Percentiles rank a stretch among this genome's conserved stretches.
Evolutionary conservation across 2,113 vertebrate genomes (phyloP).

Genomic region (Channa argus): DNA sequence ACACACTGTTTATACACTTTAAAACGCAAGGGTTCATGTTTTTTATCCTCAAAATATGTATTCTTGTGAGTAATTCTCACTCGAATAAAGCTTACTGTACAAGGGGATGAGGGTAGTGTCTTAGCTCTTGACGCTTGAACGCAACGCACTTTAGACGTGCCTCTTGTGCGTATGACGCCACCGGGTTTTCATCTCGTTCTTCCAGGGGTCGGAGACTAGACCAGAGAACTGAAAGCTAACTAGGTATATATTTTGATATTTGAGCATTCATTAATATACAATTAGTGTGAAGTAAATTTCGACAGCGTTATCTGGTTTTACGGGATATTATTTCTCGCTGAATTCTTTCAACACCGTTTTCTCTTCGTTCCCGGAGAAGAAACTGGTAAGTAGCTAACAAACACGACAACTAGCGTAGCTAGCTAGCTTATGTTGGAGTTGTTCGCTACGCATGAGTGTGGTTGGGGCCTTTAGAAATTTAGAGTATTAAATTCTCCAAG

Average conservation of each 20-base stretch:
- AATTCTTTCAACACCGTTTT: not conserved
- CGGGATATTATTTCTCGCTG: not conserved
- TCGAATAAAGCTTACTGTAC: no score
- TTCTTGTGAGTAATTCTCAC: no score
- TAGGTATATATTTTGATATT: not conserved
- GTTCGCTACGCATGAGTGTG: conserved; percentile 16
- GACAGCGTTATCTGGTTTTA: not conserved
- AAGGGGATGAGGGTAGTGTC: no score
- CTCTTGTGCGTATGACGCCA: conserved; percentile 49
- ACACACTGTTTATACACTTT: no score
- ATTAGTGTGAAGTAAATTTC: not conserved
- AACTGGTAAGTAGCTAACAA: conserved; percentile 60
- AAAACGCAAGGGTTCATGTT: no score
- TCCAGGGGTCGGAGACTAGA: conserved; percentile 7
- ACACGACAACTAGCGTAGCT: conserved; percentile 21
- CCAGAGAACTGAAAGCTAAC: conserved; percentile 35
- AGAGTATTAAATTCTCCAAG: no score
- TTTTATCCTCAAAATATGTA: no score
- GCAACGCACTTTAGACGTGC: not conserved
- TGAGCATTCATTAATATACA: not conserved
- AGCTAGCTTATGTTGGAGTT: conserved; percentile 7
- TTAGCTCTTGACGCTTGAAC: not conserved
- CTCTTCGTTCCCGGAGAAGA: conserved; percentile 36
- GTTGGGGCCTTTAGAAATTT: conserved; percentile 35
- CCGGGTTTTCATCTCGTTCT: conserved; percentile 15